These are phyloP conservation scores for Tyto alba DNA, from an alignment of 2,113 vertebrate genomes.

Conservation along the genomic window DNA sequence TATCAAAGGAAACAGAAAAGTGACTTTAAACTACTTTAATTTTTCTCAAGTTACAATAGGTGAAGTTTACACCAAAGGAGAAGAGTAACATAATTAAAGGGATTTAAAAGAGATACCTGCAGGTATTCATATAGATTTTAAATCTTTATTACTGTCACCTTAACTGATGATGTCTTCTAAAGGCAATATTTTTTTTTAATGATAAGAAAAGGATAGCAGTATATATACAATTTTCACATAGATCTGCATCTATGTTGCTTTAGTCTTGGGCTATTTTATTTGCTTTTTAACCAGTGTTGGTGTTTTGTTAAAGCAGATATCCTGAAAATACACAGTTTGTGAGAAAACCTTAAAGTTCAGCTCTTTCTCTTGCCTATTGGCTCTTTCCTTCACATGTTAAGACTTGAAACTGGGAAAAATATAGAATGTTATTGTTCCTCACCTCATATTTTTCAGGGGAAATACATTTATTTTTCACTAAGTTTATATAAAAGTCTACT, in stretches of 20 bases:
- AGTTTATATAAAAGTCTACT: background rate
- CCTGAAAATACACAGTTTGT: background rate
- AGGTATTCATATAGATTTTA: background rate
- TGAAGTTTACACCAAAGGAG: background rate
- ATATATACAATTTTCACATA: background rate
- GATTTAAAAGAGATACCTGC: background rate
- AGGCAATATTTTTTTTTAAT: background rate
- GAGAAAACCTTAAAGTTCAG: background rate
- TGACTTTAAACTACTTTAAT: background rate
- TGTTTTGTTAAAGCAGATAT: background rate
- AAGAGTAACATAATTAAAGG: background rate
- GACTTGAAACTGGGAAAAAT: background rate
- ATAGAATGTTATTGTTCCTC: background rate
- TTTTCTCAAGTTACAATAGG: background rate
- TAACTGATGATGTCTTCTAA: background rate
- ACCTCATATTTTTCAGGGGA: background rate
- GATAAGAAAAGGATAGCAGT: rapidly evolving
- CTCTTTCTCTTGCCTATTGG: background rate
- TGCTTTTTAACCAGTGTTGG: background rate
- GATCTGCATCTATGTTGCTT: background rate
- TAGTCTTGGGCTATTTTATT: background rate
- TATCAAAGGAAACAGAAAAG: background rate
- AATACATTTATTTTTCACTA: background rate
- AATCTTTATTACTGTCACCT: background rate
- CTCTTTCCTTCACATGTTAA: background rate